phyloP scores from a whole-genome alignment of 2,113 vertebrate species.

The Tetraodon nigroviridis region DNA sequence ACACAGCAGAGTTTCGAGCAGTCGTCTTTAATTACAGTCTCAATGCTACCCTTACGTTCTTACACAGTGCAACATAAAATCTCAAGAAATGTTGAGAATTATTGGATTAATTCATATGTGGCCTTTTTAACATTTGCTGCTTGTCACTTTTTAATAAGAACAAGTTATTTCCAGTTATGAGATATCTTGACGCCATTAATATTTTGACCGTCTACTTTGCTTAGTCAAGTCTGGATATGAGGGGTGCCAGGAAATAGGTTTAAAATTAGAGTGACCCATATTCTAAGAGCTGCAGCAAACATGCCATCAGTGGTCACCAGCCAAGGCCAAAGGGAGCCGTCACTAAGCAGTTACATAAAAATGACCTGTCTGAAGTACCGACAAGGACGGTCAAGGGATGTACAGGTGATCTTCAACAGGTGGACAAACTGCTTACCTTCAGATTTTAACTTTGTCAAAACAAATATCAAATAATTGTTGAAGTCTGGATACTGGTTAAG shows the following conservation, averaged over 20 bases:
- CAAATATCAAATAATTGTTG: conserved; percentile 99
- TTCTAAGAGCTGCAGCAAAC: conserved; percentile 51
- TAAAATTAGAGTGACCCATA: conserved; percentile 74
- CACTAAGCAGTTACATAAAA: conserved; percentile 27
- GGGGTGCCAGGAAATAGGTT: conserved; percentile 59
- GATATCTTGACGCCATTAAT: conserved; percentile 47
- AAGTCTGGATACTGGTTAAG: conserved; percentile 98
- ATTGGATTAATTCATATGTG: neutral
- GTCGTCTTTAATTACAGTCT: neutral
- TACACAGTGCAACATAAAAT: neutral
- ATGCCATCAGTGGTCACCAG: conserved; percentile 42
- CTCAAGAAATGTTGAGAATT: neutral
- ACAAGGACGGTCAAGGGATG: neutral
- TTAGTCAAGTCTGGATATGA: conserved; percentile 45
- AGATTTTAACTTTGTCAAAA: conserved; percentile 94
- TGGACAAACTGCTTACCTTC: conserved; percentile 82
- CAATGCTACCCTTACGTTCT: neutral
- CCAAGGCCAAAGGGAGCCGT: conserved; percentile 23
- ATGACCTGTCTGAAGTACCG: neutral
- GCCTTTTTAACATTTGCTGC: neutral
- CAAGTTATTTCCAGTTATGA: neutral
- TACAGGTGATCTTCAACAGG: neutral
- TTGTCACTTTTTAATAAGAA: conserved; percentile 1
- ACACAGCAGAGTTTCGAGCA: neutral
- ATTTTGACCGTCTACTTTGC: conserved; percentile 48